phyloP scores from a whole-genome alignment of 1,140 invertebrate genomes.

The Melipona quadrifasciata region DNA sequence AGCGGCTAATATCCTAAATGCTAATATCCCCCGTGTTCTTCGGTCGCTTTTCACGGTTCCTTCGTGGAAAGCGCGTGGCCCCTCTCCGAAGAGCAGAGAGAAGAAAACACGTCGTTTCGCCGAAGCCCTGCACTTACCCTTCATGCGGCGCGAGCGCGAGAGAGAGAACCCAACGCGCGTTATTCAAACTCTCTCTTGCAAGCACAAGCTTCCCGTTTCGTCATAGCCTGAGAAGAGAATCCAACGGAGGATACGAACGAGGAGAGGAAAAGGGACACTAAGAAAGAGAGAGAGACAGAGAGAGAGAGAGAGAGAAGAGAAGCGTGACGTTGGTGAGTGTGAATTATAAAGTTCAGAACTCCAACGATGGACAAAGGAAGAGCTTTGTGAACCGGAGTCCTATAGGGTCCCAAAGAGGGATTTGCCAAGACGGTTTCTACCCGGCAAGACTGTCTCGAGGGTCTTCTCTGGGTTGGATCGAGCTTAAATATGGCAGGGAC shows the following conservation, averaged over 20 bases:
- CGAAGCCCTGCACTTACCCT: neutral
- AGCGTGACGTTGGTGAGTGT: neutral
- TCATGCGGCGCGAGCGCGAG: no score
- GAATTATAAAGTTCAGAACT: conserved; percentile 59
- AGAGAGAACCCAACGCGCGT: neutral
- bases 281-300: neutral
- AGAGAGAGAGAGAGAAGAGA: neutral
- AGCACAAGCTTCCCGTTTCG: conserved; percentile 1
- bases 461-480: conserved; percentile 39
- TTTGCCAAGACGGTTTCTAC: conserved; percentile 37
- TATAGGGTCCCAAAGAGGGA: conserved; percentile 34
- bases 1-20: conserved; percentile 13
- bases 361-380: conserved; percentile 50
- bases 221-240: neutral
- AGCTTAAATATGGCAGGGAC: conserved; percentile 61
- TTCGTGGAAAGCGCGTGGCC: no score
- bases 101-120: neutral
- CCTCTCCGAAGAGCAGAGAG: neutral
- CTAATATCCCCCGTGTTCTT: neutral
- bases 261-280: neutral
- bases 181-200: conserved; percentile 26
- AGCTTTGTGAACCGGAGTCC: conserved; percentile 30
- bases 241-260: neutral
- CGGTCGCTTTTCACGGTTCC: neutral
- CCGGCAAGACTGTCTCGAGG: conserved; percentile 24